Evolutionary conservation across 1,140 invertebrate species (phyloP).

Genomic region (Himalopsyche phryganea): DNA sequence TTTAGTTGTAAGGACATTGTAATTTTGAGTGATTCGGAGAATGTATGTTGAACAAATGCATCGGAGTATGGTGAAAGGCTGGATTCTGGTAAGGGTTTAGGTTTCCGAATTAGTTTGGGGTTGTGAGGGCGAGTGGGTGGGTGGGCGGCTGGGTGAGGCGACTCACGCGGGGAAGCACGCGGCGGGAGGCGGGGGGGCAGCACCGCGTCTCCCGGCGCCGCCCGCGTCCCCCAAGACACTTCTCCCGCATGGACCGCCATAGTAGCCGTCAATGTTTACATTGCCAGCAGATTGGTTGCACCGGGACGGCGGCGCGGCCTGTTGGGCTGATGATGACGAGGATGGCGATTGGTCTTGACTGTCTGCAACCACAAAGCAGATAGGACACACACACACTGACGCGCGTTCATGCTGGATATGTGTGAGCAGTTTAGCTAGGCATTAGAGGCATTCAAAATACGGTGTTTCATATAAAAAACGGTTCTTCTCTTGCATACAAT

Average conservation of each 20-base stretch:
- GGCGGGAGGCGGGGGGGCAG: conserved; percentile 13
- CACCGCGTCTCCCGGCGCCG: conserved; percentile 30
- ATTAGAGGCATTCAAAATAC: too few relatives aligned
- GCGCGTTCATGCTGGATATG: background rate
- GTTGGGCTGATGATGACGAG: too few relatives aligned
- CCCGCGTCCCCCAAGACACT: conserved; percentile 39
- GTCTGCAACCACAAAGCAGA: conserved; percentile 43
- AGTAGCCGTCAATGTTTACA: conserved; percentile 48
- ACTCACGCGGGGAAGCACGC: conserved; percentile 36
- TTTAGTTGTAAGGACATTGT: too few relatives aligned
- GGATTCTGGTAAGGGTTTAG: too few relatives aligned
- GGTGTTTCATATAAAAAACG: too few relatives aligned
- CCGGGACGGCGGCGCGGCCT: conserved; percentile 35
- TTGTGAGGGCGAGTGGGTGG: conserved; percentile 11
- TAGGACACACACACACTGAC: conserved; percentile 5
- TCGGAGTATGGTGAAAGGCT: too few relatives aligned
- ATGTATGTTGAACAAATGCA: too few relatives aligned
- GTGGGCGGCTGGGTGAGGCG: conserved; percentile 21
- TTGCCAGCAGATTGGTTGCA: conserved; percentile 46
- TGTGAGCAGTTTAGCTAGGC: too few relatives aligned
- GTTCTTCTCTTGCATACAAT: too few relatives aligned
- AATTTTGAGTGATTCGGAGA: too few relatives aligned
- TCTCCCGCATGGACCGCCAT: conserved; percentile 34
- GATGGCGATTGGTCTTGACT: conserved; percentile 35
- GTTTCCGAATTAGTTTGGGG: too few relatives aligned